phyloP scores from a whole-genome alignment of 2,797 vertebrate species.

The Hybognathus amarus region DNA sequence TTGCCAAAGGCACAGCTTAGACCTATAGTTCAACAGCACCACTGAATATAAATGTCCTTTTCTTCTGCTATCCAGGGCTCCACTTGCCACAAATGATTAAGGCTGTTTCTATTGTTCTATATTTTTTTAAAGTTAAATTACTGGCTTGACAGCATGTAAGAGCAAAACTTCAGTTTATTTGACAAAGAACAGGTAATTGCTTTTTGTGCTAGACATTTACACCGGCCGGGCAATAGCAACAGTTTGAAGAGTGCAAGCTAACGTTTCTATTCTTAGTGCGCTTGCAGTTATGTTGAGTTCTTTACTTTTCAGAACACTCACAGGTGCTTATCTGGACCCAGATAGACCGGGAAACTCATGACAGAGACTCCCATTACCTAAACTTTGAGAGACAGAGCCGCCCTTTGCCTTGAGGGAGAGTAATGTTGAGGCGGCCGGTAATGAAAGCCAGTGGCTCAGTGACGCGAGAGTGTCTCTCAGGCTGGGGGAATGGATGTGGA shows the following conservation, averaged over 20 bases:
- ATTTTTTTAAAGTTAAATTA: constrained; percentile 17
- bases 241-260: constrained; percentile 11
- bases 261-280: constrained; percentile 26
- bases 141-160: constrained; percentile 15
- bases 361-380: constrained; percentile 31
- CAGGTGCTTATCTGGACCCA: constrained; percentile 36
- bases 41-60: constrained; percentile 8
- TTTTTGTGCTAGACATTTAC: constrained; percentile 19
- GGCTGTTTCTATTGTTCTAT: background rate
- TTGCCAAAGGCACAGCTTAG: background rate
- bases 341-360: constrained; percentile 26
- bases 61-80: background rate
- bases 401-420: constrained; percentile 29
- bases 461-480: constrained; percentile 33
- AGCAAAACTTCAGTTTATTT: constrained; percentile 25
- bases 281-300: constrained; percentile 1
- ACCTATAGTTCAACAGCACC: background rate
- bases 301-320: constrained; percentile 27
- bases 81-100: constrained; percentile 28
- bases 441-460: constrained; percentile 50
- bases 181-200: constrained; percentile 44
- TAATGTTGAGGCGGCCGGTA: constrained; percentile 31
- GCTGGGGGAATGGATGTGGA: constrained; percentile 34
- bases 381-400: constrained; percentile 44
- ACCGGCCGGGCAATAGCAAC: background rate